Evolutionary conservation across 1,140 invertebrate genomes (phyloP).

Genomic region (Trichonephila clavipes): DNA sequence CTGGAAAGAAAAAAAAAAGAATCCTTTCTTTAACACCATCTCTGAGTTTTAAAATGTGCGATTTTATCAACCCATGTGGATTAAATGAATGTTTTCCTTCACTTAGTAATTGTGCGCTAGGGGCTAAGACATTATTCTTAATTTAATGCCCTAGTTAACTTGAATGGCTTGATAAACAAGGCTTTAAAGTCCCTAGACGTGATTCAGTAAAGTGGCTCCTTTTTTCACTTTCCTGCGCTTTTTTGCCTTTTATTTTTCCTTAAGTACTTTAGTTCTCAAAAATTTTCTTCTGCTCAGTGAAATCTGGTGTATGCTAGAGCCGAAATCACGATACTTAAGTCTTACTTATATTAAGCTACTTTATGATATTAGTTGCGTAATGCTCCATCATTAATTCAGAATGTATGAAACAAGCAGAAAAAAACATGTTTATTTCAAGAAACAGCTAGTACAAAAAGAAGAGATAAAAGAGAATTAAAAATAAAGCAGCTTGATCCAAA

Average conservation of each 20-base stretch:
- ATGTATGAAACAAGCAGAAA: neutral
- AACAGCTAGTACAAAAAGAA: neutral
- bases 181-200: conserved; percentile 41
- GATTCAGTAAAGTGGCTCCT: conserved; percentile 5
- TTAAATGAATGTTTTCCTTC: conserved; percentile 1
- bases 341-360: neutral
- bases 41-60: conserved; percentile 26
- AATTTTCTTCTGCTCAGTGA: neutral
- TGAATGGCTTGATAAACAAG: conserved; percentile 49
- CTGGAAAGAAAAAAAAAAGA: neutral
- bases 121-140: conserved; percentile 38
- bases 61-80: conserved; percentile 26
- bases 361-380: neutral
- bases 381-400: neutral
- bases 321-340: neutral
- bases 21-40: neutral
- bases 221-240: neutral
- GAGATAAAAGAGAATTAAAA: neutral
- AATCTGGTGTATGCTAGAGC: neutral
- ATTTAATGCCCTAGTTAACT: conserved; percentile 60
- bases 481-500: neutral
- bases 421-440: neutral
- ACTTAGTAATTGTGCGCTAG: conserved; percentile 8
- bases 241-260: neutral
- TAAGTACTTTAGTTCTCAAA: conserved; percentile 18